Evolutionary conservation across 1,140 invertebrate genomes (phyloP).

Genomic region (Trachelipus rathkii): DNA sequence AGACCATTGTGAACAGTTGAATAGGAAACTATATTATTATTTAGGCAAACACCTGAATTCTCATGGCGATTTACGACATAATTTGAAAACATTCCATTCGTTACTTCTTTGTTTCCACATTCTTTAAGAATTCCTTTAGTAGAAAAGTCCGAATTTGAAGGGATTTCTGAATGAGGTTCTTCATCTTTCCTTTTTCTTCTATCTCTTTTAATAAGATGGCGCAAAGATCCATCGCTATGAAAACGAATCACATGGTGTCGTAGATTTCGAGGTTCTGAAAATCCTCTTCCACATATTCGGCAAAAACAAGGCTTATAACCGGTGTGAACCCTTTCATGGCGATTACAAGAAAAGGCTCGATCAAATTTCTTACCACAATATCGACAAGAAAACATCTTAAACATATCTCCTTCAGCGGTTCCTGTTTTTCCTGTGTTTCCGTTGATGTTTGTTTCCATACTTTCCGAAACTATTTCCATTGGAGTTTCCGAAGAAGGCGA

Average conservation of each 20-base stretch:
- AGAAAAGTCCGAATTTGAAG: slow-evolving; percentile 10
- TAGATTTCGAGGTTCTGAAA: slow-evolving; percentile 53
- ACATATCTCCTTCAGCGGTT: slow-evolving; percentile 44
- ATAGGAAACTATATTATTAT: not conserved
- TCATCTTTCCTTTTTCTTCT: slow-evolving; percentile 36
- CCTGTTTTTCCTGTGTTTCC: not conserved
- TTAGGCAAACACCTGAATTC: not conserved
- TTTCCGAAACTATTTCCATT: not conserved
- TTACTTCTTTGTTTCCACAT: slow-evolving; percentile 31
- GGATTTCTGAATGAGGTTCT: slow-evolving; percentile 1
- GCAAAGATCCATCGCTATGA: slow-evolving; percentile 50
- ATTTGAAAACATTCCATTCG: not conserved
- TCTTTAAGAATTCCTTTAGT: slow-evolving; percentile 36
- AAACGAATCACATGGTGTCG: slow-evolving; percentile 53
- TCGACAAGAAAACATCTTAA: slow-evolving; percentile 48
- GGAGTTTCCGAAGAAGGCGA: slow-evolving; percentile 39
- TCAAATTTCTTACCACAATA: slow-evolving; percentile 58
- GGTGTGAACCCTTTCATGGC: slow-evolving; percentile 52
- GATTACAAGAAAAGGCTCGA: slow-evolving; percentile 53
- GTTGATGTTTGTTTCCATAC: too few relatives aligned
- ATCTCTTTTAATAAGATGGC: slow-evolving; percentile 47
- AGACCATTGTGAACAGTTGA: not conserved
- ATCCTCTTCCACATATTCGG: slow-evolving; percentile 54
- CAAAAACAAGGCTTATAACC: slow-evolving; percentile 53
- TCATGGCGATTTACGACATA: not conserved